Evolutionary conservation across 2,888 invertebrate species (phyloP).

Genomic region (Papilio demoleus): DNA sequence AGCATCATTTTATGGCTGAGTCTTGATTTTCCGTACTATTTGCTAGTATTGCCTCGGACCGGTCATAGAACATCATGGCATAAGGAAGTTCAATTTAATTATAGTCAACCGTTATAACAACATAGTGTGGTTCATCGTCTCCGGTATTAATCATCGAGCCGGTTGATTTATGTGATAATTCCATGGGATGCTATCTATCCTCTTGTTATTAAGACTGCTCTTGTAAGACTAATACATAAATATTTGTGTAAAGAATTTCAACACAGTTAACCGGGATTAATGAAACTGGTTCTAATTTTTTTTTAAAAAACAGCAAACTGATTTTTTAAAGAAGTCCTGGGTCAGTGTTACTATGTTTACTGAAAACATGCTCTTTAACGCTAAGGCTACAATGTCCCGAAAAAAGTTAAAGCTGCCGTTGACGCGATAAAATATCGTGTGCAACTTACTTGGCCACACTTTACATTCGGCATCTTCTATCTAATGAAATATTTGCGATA

Average conservation of each 20-base stretch:
- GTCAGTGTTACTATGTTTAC: too few species aligned
- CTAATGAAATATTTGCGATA: too few species aligned
- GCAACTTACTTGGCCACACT: too few species aligned
- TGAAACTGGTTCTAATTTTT: background rate
- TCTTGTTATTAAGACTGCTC: constrained; percentile 67
- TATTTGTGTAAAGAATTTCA: background rate
- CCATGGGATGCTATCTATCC: constrained; percentile 64
- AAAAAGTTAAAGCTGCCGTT: too few species aligned
- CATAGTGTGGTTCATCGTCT: constrained; percentile 63
- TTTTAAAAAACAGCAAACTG: too few species aligned
- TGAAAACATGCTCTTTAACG: too few species aligned
- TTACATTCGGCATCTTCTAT: too few species aligned
- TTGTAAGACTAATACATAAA: constrained; percentile 45
- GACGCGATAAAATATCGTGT: too few species aligned
- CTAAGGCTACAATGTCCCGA: too few species aligned
- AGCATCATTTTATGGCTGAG: constrained; percentile 53
- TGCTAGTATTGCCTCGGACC: constrained; percentile 44
- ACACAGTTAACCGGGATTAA: background rate
- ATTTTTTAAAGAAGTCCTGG: too few species aligned
- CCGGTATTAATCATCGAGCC: constrained; percentile 74
- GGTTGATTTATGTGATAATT: constrained; percentile 80
- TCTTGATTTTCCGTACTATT: constrained; percentile 53
- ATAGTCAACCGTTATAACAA: constrained; percentile 77
- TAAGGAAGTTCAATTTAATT: constrained; percentile 81
- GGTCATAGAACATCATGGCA: constrained; percentile 49